Base-by-base conservation (phyloP, 2,888 invertebrate species). In the Drosophila longiperda region DNA sequence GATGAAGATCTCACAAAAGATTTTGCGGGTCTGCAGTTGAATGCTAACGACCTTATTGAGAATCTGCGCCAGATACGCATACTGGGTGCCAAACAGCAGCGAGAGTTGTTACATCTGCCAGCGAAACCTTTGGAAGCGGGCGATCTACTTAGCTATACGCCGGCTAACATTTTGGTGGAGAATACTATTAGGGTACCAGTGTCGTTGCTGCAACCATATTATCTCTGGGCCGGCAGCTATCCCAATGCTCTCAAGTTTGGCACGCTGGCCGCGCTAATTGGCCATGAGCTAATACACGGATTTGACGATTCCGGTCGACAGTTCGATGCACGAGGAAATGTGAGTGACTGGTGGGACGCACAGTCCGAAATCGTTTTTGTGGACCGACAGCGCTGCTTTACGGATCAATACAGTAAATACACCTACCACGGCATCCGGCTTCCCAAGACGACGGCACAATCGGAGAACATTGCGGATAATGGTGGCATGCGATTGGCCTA, bases 391-490 rank as follows among this genome's bases (percentile, higher is more conserved):
- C 67, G 79, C 2, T 92, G 92, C 67, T 92, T 92, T 23, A 81
- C 76, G 0, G 62, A 90, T 1, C 92, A 92, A 61, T 92, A 92
- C 52, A 85, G 90, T 15, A 55, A 67, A 1, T 91, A 89, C 52
- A 55, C 66, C 1, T 91, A 90, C 48, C 71, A 84, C 32, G 89
- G 87, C 1, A 75, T 67, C 0, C 60, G 29, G 4, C 54, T 92
- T 9, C 90, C 91, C 1, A 77, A 80, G 36, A 80, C 83, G n/a
- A 75, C 64, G 0, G 66, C 75, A 0, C 91, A 92, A 42, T 78
- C 88, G 26, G 92, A 93, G 66, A 91, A 92, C 58, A 90, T 92
- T 52, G 92, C 93, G 36, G 93, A 92, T 33, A 92, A 91, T 64
- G 93, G 91, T 0, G 93, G 91, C 8, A 23, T 93, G 11, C 89